Conservation (phyloP, 1,140 invertebrate species). For the Helicoverpa zea region DNA sequence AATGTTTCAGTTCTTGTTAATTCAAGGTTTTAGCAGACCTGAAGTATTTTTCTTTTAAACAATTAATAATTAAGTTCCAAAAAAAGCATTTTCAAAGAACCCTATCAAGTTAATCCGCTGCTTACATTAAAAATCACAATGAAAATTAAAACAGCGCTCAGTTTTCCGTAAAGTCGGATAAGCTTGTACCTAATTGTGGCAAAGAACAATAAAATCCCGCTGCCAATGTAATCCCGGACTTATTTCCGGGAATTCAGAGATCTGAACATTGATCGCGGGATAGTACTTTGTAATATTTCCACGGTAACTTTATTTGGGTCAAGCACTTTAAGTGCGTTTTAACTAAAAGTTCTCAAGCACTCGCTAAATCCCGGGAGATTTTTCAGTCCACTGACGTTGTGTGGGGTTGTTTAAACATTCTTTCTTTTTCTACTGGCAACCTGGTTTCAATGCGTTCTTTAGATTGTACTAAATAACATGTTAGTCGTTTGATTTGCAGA, state of each 20-base stretch:
- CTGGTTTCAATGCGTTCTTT: background rate
- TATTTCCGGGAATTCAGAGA: slow-evolving; percentile 47
- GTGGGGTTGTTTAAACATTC: background rate
- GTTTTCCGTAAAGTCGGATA: slow-evolving; percentile 40
- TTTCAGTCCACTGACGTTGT: slow-evolving; percentile 12
- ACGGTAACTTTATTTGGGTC: slow-evolving; percentile 42
- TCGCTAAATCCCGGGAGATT: slow-evolving; percentile 13
- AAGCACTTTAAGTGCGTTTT: slow-evolving; percentile 38
- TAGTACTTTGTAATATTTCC: slow-evolving; percentile 44
- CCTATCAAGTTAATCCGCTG: background rate
- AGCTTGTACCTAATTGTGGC: slow-evolving; percentile 37
- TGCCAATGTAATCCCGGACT: slow-evolving; percentile 39
- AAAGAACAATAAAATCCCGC: slow-evolving; percentile 46
- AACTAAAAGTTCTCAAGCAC: slow-evolving; percentile 26
- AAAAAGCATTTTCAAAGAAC: slow-evolving; percentile 13
- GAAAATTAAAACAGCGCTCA: slow-evolving; percentile 34
- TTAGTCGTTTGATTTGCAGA: background rate
- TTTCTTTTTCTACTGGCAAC: background rate
- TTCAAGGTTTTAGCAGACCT: too few species aligned
- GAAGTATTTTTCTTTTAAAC: too few species aligned
- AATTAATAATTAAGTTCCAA: background rate
- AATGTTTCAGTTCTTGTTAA: too few species aligned
- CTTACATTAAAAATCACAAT: background rate
- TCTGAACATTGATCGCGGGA: slow-evolving; percentile 46
- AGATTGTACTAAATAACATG: background rate